Base-by-base conservation (phyloP, 2,797 vertebrate species). In the Lutjanus campechanus region DNA sequence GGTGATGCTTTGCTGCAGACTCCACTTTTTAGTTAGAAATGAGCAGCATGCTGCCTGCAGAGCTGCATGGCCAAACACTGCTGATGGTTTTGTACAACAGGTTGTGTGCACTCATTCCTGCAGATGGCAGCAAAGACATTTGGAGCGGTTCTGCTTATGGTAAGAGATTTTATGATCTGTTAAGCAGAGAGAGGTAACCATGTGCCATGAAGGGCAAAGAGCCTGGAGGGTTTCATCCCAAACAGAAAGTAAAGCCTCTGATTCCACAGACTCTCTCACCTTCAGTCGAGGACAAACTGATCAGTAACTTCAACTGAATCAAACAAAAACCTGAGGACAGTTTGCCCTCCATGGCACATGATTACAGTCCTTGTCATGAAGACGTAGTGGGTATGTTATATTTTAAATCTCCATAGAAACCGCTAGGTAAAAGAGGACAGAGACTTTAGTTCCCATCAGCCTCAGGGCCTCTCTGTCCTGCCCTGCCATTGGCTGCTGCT, bases 61-160 rank as follows among this genome's bases (percentile, higher is more conserved):
- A 44, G 29, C 47, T 6, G 43, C 25, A 2, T 49, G 40, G 15
- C 53, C 15, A 7, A 11, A 11, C 25, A 17, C 5, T 56, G 1
- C 12, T n/a, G 11, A 17, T 60, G 12, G 4, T 25, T 5, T 17
- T 53, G 29, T 36, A 36, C 29, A 36, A 36, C 29, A 36, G 20
- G 6, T 22, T 25, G 8, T 46, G 8, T 58, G 13, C 11, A 60
- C 0, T 44, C 1, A 2, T n/a, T 77, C 90, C 93, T 73, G 74
- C 71, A 93, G 92, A 55, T 87, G 89, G 86, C 91, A 85, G 86
- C 83, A 91, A 50, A 85, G 25, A 68, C 53, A 50, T 67, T 61
- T 66, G 13, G 20, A 19, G 1, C 19, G 16, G 9, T 54, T 54
- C 0, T 40, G 3, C 41, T 65, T 12, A 25, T 8, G 8, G 10